Evolutionary conservation across 1,140 invertebrate genomes (phyloP).

Genomic region (Drosophila setifemur): DNA sequence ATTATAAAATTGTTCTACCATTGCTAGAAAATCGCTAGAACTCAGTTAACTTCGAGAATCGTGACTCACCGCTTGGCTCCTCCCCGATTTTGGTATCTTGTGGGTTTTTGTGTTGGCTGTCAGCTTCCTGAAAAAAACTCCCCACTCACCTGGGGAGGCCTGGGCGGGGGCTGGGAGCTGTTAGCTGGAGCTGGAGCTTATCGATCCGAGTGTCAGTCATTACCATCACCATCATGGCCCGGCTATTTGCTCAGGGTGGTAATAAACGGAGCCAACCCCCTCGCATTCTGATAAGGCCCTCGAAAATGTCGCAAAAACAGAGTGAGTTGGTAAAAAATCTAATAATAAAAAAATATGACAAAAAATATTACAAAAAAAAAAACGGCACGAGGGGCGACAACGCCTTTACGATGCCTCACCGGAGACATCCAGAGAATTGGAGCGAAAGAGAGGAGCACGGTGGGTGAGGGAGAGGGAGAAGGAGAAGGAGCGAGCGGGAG

Average conservation of each 20-base stretch:
- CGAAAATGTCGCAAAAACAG: conserved; percentile 71
- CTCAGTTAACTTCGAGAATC: too few species aligned
- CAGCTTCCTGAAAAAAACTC: conserved; percentile 30
- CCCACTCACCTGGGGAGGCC: neutral
- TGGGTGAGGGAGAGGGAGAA: neutral
- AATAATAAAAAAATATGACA: conserved; percentile 64
- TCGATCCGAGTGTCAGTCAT: conserved; percentile 28
- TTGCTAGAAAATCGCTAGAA: too few species aligned
- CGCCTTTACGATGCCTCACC: conserved; percentile 17
- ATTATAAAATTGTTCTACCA: too few species aligned
- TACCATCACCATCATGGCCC: conserved; percentile 10
- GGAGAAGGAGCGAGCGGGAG: too few species aligned
- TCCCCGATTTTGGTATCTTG: conserved; percentile 15
- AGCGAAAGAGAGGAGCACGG: neutral
- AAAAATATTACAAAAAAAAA: conserved; percentile 41
- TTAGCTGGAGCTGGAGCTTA: conserved; percentile 1
- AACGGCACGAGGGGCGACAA: conserved; percentile 19
- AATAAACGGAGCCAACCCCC: conserved; percentile 55
- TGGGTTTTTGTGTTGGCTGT: neutral
- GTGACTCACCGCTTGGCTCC: conserved; percentile 34
- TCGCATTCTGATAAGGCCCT: conserved; percentile 52
- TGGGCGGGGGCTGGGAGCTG: neutral
- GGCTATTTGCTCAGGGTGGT: conserved; percentile 35
- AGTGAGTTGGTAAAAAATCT: conserved; percentile 49
- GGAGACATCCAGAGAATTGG: neutral